Evolutionary conservation across 2,888 invertebrate species (phyloP).

Genomic region (Ditula angustiorana): DNA sequence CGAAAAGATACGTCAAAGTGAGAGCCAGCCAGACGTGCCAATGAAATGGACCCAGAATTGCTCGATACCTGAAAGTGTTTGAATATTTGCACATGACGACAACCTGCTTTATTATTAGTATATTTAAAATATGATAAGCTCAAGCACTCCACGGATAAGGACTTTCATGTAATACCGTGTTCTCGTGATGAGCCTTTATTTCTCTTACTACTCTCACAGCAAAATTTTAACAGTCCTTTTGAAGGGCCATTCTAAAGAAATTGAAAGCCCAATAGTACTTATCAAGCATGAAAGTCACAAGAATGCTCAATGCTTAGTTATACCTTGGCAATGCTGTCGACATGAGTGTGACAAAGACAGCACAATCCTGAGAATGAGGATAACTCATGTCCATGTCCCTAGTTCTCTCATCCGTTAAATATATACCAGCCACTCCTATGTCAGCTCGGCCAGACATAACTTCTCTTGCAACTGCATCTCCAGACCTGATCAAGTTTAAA

Average conservation of each 20-base stretch:
- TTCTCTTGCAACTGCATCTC: slow-evolving; percentile 86
- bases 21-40: slow-evolving; percentile 93
- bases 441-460: slow-evolving; percentile 84
- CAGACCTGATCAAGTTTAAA: slow-evolving; percentile 80
- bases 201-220: too few species aligned
- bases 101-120: too few species aligned
- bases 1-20: slow-evolving; percentile 89
- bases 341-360: slow-evolving; percentile 90
- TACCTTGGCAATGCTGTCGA: slow-evolving; percentile 92
- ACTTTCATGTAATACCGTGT: too few species aligned
- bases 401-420: slow-evolving; percentile 85
- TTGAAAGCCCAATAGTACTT: too few species aligned
- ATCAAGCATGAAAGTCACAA: too few species aligned
- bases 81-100: too few species aligned
- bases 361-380: slow-evolving; percentile 90
- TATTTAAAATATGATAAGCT: too few species aligned
- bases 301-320: too few species aligned
- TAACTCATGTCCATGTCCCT: slow-evolving; percentile 86
- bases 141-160: too few species aligned
- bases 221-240: too few species aligned
- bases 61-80: slow-evolving; percentile 89
- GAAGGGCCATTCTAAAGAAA: too few species aligned
- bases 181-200: too few species aligned
- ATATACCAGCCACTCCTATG: slow-evolving; percentile 90
- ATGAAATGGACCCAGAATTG: slow-evolving; percentile 93